Base-by-base conservation (phyloP, 2,797 vertebrate genomes). In the Apogon hyalosoma region DNA sequence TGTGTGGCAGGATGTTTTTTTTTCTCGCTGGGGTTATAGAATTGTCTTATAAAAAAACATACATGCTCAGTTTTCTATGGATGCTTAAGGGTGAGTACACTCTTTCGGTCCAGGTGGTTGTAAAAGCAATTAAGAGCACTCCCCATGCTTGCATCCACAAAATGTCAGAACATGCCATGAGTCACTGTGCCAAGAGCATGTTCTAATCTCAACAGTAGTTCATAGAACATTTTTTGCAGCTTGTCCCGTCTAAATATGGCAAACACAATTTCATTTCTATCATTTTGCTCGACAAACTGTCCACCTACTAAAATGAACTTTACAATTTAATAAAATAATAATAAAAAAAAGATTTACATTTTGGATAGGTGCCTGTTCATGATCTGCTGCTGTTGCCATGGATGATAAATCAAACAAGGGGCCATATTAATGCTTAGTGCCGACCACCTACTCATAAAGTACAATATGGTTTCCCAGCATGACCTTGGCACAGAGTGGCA, bases 391-490 rank as follows among this genome's bases (percentile, higher is more conserved):
- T 64, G 69, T 79, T 82, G 73, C 82, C 86, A 85, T 50, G 52
- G 75, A 82, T 63, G 64, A 85, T 90, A 87, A 90, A 91, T 89
- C 84, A 88, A 87, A 90, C 78, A 65, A 67, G 75, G 81, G 85
- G 77, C 83, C 55, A 59, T 86, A 91, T 87, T 83, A 86, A 87
- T 83, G 70, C 82, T 90, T 82, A 80, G 73, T 72, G 76, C 84
- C 64, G 90, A 90, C 88, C 92, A 85, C 90, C 89, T 90, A 83
- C 88, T 90, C 80, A 88, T 93, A 91, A 93, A 93, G 87, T 79
- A 87, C 92, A 94, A 94, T 94, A 94, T 93, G 94, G 93, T 78
- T 56, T 75, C 92, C 80, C 92, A 91, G 93, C 89, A 73, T 88
- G 94, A 93, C 92, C 92, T 93, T 93, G 92, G 92, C 91, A 88